These are phyloP conservation scores for Mormyrus iriodes DNA, from an alignment of 2,113 vertebrate species.

Conservation along the genomic window DNA sequence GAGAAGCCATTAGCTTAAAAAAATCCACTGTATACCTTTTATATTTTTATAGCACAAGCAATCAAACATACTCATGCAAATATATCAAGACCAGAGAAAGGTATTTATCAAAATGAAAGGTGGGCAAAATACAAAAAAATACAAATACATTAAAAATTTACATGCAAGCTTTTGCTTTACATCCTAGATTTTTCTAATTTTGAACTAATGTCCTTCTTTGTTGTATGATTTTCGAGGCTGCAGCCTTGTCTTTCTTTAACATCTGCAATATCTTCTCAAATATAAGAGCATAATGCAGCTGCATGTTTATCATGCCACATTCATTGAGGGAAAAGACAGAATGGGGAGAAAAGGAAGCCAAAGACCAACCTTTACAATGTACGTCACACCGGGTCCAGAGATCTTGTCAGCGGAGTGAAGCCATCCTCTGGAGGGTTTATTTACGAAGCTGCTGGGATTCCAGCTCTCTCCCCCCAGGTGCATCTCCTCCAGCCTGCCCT, in stretches of 20 bases:
- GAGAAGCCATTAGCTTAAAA: slow-evolving; percentile 28
- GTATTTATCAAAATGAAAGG: slow-evolving; percentile 38
- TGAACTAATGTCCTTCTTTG: slow-evolving; percentile 42
- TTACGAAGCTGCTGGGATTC: slow-evolving; percentile 67
- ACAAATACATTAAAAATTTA: neutral
- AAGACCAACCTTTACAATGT: slow-evolving; percentile 90
- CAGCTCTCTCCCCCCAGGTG: slow-evolving; percentile 71
- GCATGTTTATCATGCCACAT: slow-evolving; percentile 25
- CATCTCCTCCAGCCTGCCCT: slow-evolving; percentile 68
- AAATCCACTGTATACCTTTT: slow-evolving; percentile 29
- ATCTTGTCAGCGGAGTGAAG: slow-evolving; percentile 90
- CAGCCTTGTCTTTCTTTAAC: slow-evolving; percentile 37
- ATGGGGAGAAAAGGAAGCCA: slow-evolving; percentile 34
- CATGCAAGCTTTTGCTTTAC: slow-evolving; percentile 30
- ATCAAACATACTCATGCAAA: slow-evolving; percentile 6
- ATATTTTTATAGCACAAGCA: slow-evolving; percentile 10
- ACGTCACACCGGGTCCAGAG: slow-evolving; percentile 92
- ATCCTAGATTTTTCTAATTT: slow-evolving; percentile 29
- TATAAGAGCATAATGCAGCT: slow-evolving; percentile 44
- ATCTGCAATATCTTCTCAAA: slow-evolving; percentile 45
- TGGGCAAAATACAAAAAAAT: slow-evolving; percentile 12
- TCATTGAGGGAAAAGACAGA: slow-evolving; percentile 57
- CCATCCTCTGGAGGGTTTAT: slow-evolving; percentile 78
- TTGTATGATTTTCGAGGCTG: slow-evolving; percentile 48
- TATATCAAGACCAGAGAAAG: slow-evolving; percentile 34